Evolutionary conservation across 2,888 invertebrate species (phyloP), one percentile per base, ranked within the genome.

Genomic region (Lottia scabra): DNA sequence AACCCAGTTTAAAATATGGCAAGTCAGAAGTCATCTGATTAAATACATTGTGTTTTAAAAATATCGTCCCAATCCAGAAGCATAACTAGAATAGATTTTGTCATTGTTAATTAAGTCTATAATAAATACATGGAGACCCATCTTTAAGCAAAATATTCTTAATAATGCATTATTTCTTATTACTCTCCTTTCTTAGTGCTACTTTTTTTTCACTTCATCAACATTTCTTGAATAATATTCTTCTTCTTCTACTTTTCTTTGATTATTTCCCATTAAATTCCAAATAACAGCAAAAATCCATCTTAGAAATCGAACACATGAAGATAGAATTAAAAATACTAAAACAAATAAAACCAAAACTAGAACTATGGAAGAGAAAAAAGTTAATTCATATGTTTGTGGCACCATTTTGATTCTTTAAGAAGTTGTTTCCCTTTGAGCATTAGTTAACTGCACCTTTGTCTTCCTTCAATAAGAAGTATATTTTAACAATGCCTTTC

Each of bases 391-490:
- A 68, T 78, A 80, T 65, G 69, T 77, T 48, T 77, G 77, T 10
- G 78, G 75, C 15, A 69, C 64, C 78, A 78, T 80, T 15, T 13
- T 74, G 19, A 43, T 74, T 23, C 63, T 19, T n/a, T 13, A 10
- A 19, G 10, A 16, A 67, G 63, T 45, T n/a, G 44, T 19, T n/a
- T 19, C 19, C 43, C 46, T 67, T 67, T 67, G 27, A 23, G 56
- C 27, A 44, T 63, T 67, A 79, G 68, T 77, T 70, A 56, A 76
- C 66, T n/a, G 82, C 76, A 71, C 74, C 72, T 46, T 76, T 75
- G 8, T 97, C 93, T 91, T 98, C 98, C 77, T 94, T 93, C 85
- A 96, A 92, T 65, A 97, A 91, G 89, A 98, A 98, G 90, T 95
- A 96, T 87, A 98, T 95, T 70, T 92, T 92, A 0, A 98, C 93